Base-by-base conservation (phyloP, 2,113 vertebrate species). In the Mesembrinibis cayennensis region DNA sequence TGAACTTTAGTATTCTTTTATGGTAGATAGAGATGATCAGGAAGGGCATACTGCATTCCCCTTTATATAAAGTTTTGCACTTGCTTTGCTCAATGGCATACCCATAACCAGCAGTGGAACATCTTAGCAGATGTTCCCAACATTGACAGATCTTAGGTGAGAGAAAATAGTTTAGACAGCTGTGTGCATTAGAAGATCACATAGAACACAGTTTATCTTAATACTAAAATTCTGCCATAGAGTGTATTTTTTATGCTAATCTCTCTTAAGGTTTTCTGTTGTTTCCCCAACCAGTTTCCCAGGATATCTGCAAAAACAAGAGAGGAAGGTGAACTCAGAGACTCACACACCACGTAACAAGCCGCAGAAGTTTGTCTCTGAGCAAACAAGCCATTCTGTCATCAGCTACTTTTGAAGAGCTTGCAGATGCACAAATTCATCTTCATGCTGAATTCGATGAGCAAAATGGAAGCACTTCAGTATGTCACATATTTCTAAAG, bases 361-460 rank as follows among this genome's bases (percentile, higher is more conserved):
- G 38, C 21, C 2, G 7, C 34, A 84, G 27, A 89, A 83, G 11
- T 72, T 62, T 77, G 10, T 47, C 82, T 77, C 45, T n/a, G 42
- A 90, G 49, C 50, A 83, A 82, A 66, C 21, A 91, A 82, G 55
- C 36, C 49, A 17, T 67, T 97, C 71, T 72, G 32, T 67, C 9
- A 5, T 89, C 77, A 95, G 67, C 82, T 81, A 80, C 84, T 96
- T 94, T 80, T 91, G 78, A 87, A 97, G 89, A 91, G 90, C 59
- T 66, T 95, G 72, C 94, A 90, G 82, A 95, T 94, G 82, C 32
- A 55, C 63, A 92, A 86, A 65, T 83, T 73, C 34, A 66, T 93
- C 56, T 82, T 89, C 25, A n/a, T 70, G 69, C 49, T 92, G 78
- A 89, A 87, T 87, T 74, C 34, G 36, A 62, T 29, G 50, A 70